Conservation (phyloP, 2,113 vertebrate species). For the Conger conger region DNA sequence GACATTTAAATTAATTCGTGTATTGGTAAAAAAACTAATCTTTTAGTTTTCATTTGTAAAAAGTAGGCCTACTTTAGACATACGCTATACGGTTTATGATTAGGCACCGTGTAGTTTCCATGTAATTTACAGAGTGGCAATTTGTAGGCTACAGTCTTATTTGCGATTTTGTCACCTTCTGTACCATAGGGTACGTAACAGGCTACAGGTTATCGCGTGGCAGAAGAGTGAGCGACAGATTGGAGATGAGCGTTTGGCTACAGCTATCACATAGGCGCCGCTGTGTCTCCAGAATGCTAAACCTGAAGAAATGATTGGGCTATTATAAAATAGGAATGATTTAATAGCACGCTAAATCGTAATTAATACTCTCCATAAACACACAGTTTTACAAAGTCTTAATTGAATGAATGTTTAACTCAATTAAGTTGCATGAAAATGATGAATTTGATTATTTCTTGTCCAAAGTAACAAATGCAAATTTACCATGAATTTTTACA, state of each 20-base stretch:
- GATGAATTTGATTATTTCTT: too few species aligned
- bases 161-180: not conserved
- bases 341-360: too few species aligned
- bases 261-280: slow-evolving; percentile 50
- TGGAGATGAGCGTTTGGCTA: not conserved
- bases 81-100: not conserved
- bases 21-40: not conserved
- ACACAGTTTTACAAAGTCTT: too few species aligned
- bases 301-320: slow-evolving; percentile 27
- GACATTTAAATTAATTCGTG: not conserved
- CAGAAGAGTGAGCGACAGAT: not conserved
- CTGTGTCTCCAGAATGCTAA: slow-evolving; percentile 41
- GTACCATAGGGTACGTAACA: not conserved
- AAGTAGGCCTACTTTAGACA: not conserved
- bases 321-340: too few species aligned
- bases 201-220: not conserved
- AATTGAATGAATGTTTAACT: too few species aligned
- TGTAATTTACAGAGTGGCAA: not conserved
- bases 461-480: too few species aligned
- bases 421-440: too few species aligned
- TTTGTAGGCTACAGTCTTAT: not conserved
- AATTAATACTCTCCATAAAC: too few species aligned
- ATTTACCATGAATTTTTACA: not conserved
- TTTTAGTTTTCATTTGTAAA: not conserved
- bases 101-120: not conserved